These are phyloP conservation scores for Heterohyrax brucei DNA, from an alignment of 2,797 vertebrate genomes.

Conservation along the genomic window DNA sequence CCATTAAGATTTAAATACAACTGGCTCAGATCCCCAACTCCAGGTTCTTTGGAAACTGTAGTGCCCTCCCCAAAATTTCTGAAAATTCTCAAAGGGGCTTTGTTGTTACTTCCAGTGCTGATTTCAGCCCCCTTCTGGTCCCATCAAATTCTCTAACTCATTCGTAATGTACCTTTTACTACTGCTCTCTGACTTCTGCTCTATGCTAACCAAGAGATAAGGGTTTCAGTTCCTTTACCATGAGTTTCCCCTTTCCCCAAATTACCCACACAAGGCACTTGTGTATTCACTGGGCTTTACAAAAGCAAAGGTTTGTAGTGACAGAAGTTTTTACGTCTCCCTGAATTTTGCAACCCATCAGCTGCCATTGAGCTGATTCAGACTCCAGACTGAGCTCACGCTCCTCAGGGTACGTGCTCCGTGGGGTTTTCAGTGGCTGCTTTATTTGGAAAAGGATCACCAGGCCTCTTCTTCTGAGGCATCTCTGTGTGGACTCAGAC, in stretches of 20 bases:
- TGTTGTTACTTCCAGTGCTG: not conserved
- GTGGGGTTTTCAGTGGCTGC: not conserved
- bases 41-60: not conserved
- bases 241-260: constrained; percentile 6
- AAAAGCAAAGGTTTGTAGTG: not conserved
- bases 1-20: not conserved
- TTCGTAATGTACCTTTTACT: not conserved
- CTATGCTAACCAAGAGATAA: not conserved
- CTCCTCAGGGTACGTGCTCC: not conserved
- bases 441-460: not conserved
- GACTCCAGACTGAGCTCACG: not conserved
- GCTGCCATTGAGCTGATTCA: not conserved
- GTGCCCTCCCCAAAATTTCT: not conserved
- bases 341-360: not conserved
- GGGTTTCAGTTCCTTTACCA: not conserved
- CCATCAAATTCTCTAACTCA: not conserved
- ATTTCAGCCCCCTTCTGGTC: not conserved
- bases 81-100: not conserved
- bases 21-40: not conserved
- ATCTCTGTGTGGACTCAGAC: not conserved
- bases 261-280: not conserved
- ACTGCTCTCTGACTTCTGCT: constrained; percentile 56
- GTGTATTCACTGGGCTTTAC: not conserved
- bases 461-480: not conserved
- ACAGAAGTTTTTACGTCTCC: not conserved